Evolutionary conservation across 2,888 invertebrate genomes (phyloP), one percentile per base, ranked within the genome.

Genomic region (Xestia c-nigrum): DNA sequence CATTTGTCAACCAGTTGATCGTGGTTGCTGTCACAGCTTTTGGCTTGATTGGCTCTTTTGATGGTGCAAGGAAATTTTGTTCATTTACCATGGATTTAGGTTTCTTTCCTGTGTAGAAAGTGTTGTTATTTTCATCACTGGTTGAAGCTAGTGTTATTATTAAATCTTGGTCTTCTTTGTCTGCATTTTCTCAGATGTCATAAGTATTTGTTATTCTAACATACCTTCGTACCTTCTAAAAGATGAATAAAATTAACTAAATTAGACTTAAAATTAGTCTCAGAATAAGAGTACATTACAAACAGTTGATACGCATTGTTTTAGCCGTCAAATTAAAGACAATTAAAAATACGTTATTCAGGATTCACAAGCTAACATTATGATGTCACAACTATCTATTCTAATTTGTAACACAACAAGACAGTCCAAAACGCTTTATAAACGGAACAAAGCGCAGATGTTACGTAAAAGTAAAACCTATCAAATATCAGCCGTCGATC

Each of bases 1-100:
- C 88, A 85, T 89, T 89, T 88, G 88, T 89, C 89, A 89, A 84
- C 63, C 57, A 47, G 67, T 75, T 81, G 81, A 84, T 86, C 74
- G 81, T 68, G 47, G 40, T 61, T 43, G 55, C 75, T 81, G 83
- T 79, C 87, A 84, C 66, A 70, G 87, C 87, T 84, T 80, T 87
- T 76, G 80, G 64, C 40, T 88, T 88, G 89, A 89, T 89, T 89
- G 79, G 78, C n/a, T 76, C 81, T 81, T 66, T 77, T 84, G 72
- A 84, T 82, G 1, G 5, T 57, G 59, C 63, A n/a, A 69, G 31
- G 55, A 24, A 72, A 43, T 69, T 63, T 40, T 59, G n/a, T 69
- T 69, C 78, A 38, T 72, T 74, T 74, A 59, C 5, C 0, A 3
- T 31, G n/a, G 31, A 12, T 59, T 19, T 5, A 0, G 0, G 5